phyloP scores from a whole-genome alignment of 2,888 invertebrate species.

The Standfussiana lucernea region DNA sequence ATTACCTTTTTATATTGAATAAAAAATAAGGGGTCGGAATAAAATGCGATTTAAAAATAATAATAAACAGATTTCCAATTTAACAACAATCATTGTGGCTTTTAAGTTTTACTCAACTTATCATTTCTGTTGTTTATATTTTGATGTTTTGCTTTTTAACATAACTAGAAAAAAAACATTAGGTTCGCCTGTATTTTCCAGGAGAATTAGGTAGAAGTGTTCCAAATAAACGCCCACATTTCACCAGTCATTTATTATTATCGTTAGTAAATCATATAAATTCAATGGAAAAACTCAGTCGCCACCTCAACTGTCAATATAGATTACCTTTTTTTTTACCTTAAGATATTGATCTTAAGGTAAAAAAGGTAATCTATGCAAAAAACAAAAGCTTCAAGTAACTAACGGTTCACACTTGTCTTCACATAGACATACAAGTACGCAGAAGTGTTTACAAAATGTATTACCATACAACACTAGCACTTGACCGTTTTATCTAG shows the following conservation, averaged over 20 bases:
- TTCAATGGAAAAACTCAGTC: neutral
- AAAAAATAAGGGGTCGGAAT: neutral
- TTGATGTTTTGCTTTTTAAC: neutral
- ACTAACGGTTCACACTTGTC: constrained; percentile 33
- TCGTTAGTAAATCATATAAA: neutral
- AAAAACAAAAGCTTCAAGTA: constrained; percentile 26
- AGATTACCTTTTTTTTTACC: no score
- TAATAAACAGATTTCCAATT: neutral
- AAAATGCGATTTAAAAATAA: neutral
- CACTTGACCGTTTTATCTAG: constrained; percentile 40
- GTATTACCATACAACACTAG: constrained; percentile 5
- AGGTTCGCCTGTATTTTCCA: neutral
- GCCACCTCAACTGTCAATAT: neutral
- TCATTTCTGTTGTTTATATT: neutral
- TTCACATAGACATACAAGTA: constrained; percentile 3
- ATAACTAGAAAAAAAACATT: neutral
- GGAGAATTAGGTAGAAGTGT: neutral
- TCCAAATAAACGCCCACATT: neutral
- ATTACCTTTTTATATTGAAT: neutral
- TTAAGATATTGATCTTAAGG: no score
- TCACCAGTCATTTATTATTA: neutral
- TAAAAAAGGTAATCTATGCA: neutral
- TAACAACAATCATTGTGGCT: no score
- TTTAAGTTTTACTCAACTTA: neutral
- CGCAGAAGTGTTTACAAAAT: constrained; percentile 27